Percentiles rank a stretch among this genome's conserved stretches.
Conservation (phyloP, 1,140 invertebrate genomes). For the Pemphigus obesinymphae region DNA sequence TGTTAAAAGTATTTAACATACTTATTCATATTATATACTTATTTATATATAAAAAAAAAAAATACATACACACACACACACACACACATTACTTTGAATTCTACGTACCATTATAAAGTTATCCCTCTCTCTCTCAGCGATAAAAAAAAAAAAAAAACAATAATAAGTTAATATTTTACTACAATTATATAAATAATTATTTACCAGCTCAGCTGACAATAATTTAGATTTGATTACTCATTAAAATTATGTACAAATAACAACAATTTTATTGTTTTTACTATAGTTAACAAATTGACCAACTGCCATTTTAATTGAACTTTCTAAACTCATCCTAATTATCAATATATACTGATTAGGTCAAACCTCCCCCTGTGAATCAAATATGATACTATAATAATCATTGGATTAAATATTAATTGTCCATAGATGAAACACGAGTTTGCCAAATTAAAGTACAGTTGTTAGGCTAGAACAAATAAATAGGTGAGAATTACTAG, state of each 20-base stretch:
- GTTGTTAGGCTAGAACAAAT: too few relatives aligned
- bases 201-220: neutral
- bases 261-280: neutral
- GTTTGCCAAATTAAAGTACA: too few relatives aligned
- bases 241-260: neutral
- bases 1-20: neutral
- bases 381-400: too few relatives aligned
- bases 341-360: too few relatives aligned
- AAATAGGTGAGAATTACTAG: too few relatives aligned
- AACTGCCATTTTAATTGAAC: too few relatives aligned
- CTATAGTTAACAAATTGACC: neutral
- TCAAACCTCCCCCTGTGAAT: too few relatives aligned
- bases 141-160: constrained; percentile 25
- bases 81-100: neutral
- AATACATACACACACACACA: too few relatives aligned
- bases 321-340: too few relatives aligned
- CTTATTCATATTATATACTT: neutral
- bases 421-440: too few relatives aligned
- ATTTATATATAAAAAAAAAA: neutral
- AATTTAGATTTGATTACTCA: neutral
- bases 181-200: neutral
- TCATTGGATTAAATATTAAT: too few relatives aligned
- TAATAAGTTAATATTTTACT: neutral
- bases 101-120: constrained; percentile 7
- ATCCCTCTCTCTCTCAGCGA: neutral